Evolutionary conservation across 2,797 vertebrate species (phyloP).

Genomic region (Salmo trutta): DNA sequence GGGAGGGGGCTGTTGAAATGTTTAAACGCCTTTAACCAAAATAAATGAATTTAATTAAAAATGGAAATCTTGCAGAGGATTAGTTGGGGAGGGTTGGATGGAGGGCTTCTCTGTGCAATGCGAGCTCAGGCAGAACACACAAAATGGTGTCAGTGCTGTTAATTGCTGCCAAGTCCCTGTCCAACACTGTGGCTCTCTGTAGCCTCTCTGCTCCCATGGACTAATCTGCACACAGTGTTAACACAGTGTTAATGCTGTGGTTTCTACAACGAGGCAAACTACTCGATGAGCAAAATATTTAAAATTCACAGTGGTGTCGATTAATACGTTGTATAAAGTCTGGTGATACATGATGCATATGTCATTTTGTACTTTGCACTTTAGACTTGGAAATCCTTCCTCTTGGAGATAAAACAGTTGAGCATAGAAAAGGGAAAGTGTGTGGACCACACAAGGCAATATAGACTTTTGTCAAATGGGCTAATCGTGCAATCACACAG

Average conservation of each 20-base stretch:
- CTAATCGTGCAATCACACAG: neutral
- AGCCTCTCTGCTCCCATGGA: slow-evolving; percentile 34
- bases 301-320: neutral
- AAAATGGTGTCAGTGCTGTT: slow-evolving; percentile 56
- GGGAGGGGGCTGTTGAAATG: slow-evolving; percentile 30
- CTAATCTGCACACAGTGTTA: slow-evolving; percentile 46
- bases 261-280: slow-evolving; percentile 44
- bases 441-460: neutral
- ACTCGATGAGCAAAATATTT: slow-evolving; percentile 25
- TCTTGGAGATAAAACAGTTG: neutral
- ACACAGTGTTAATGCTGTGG: slow-evolving; percentile 17
- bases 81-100: slow-evolving; percentile 40
- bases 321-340: neutral
- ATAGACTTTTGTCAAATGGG: neutral
- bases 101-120: slow-evolving; percentile 39
- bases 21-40: slow-evolving; percentile 48
- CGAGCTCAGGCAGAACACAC: slow-evolving; percentile 45
- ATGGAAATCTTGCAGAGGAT: slow-evolving; percentile 57
- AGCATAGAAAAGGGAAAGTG: neutral
- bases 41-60: slow-evolving; percentile 62
- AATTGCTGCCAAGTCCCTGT: slow-evolving; percentile 56
- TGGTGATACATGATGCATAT: neutral
- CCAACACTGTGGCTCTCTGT: slow-evolving; percentile 43
- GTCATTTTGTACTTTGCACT: neutral
- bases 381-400: slow-evolving; percentile 8